These are phyloP conservation scores for Ips typographus DNA, from an alignment of 1,140 invertebrate genomes.

Conservation along the genomic window DNA sequence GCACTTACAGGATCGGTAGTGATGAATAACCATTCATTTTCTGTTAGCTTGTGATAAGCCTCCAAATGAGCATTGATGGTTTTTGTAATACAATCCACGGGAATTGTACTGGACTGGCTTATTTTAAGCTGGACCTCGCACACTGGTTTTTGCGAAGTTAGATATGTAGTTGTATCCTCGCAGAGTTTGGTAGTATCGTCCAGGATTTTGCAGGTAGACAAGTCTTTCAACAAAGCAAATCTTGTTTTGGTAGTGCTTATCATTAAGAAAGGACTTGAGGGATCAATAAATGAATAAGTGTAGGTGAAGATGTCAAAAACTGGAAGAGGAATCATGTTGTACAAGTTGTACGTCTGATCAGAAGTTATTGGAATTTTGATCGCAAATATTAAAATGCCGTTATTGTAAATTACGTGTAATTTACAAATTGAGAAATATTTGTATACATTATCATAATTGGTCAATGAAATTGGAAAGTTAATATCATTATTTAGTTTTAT, in stretches of 20 bases:
- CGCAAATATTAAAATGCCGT: conserved; percentile 7
- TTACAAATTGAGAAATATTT: conserved; percentile 18
- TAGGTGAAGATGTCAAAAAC: background rate
- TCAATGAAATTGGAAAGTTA: conserved; percentile 16
- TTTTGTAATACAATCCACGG: conserved; percentile 2
- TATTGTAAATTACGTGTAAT: conserved; percentile 5
- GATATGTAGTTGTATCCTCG: background rate
- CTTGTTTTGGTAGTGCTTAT: conserved; percentile 18
- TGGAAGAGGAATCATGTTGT: conserved; percentile 14
- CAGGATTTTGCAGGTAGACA: conserved; percentile 1
- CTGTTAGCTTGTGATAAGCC: conserved; percentile 12
- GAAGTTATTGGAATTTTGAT: conserved; percentile 14
- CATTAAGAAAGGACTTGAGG: conserved; percentile 17
- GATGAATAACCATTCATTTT: conserved; percentile 20
- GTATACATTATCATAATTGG: background rate
- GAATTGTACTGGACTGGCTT: background rate
- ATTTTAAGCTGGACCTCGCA: conserved; percentile 4
- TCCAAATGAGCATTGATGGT: conserved; percentile 9
- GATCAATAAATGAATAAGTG: conserved; percentile 22
- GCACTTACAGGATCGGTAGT: background rate
- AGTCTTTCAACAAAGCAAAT: conserved; percentile 18
- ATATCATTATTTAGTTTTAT: conserved; percentile 20
- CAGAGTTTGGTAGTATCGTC: conserved; percentile 1
- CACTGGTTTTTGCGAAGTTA: conserved; percentile 4
- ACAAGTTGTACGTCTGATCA: conserved; percentile 5